phyloP scores from a whole-genome alignment of 1,140 invertebrate genomes.

The Neotoxoptera formosana region DNA sequence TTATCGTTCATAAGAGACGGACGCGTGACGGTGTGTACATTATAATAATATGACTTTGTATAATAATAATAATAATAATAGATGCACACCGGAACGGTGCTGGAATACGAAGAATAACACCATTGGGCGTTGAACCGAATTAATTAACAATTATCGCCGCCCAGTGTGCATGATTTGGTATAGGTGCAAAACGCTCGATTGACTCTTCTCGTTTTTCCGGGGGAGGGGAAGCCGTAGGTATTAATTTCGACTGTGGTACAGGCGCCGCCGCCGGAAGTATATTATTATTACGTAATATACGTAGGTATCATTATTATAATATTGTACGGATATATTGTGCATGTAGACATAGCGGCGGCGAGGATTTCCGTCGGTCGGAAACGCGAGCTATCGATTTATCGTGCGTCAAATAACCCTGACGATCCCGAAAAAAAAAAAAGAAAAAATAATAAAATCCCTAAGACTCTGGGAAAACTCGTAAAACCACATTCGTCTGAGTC shows the following conservation, averaged over 20 bases:
- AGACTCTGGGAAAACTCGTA: background rate
- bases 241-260: background rate
- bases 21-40: no score
- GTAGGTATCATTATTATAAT: background rate
- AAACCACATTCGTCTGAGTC: conserved; percentile 16
- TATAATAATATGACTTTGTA: background rate
- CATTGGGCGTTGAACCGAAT: background rate
- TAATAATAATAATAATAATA: no score
- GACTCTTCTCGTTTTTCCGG: no score
- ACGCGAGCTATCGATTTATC: background rate
- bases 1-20: no score
- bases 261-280: background rate
- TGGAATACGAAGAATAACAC: background rate
- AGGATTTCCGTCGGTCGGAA: background rate
- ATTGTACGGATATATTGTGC: background rate
- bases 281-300: background rate
- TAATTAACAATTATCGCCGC: background rate
- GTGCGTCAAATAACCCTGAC: background rate
- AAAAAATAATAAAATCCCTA: background rate
- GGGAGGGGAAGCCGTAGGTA: background rate
- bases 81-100: no score
- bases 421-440: background rate
- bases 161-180: background rate
- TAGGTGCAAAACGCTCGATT: background rate
- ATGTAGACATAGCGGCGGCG: background rate